Percentiles rank a stretch among this genome's conserved stretches.
These are phyloP conservation scores for Diaphora mendica DNA, from an alignment of 2,888 invertebrate species.

Conservation along the genomic window DNA sequence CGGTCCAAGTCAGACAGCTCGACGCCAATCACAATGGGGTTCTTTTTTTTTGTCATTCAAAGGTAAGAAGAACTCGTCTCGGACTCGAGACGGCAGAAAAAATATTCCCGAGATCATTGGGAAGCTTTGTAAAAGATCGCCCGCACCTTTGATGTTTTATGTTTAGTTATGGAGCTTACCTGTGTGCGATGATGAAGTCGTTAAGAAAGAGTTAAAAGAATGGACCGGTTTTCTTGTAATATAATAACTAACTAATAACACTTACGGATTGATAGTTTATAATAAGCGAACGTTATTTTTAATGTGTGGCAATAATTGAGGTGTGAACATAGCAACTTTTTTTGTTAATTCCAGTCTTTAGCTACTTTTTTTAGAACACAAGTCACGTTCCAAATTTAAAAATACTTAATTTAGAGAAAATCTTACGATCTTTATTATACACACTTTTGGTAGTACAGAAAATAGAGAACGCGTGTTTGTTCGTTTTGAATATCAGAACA, in stretches of 20 bases:
- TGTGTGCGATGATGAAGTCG: constrained; percentile 65
- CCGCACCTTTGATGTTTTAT: constrained; percentile 74
- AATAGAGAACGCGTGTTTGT: not conserved
- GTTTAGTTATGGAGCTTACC: constrained; percentile 67
- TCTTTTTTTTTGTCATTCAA: constrained; percentile 73
- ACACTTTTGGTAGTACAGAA: not conserved
- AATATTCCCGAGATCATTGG: constrained; percentile 69
- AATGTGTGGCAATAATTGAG: constrained; percentile 19
- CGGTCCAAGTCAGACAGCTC: constrained; percentile 79
- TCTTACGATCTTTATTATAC: not conserved
- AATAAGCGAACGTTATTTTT: constrained; percentile 30
- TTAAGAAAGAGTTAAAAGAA: constrained; percentile 63
- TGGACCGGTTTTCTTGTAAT: constrained; percentile 43
- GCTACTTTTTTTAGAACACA: constrained; percentile 8
- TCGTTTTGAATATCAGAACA: constrained; percentile 31
- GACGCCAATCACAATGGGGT: constrained; percentile 81
- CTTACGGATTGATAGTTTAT: constrained; percentile 32
- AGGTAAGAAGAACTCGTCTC: constrained; percentile 72
- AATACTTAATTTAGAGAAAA: not conserved
- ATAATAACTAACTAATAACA: constrained; percentile 33
- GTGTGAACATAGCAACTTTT: constrained; percentile 17
- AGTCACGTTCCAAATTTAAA: not conserved
- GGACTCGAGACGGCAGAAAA: constrained; percentile 72
- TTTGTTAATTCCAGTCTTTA: constrained; percentile 17
- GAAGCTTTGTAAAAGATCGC: constrained; percentile 67